phyloP scores from a whole-genome alignment of 2,113 vertebrate genomes.

The Callithrix jacchus region DNA sequence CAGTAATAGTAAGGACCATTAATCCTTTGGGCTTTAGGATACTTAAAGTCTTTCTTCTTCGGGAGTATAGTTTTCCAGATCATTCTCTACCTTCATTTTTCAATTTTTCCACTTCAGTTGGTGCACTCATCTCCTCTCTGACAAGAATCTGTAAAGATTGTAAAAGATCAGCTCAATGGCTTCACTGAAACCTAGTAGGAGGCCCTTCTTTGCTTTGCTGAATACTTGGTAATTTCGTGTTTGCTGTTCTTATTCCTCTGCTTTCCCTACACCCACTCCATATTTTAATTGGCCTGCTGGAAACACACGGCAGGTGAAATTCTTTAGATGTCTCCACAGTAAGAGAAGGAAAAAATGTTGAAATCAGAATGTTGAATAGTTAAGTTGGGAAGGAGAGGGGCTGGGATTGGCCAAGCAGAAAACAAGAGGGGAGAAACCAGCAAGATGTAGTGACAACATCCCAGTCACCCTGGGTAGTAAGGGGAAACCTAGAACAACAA shows the following conservation, averaged over 20 bases:
- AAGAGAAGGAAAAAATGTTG: conserved; percentile 19
- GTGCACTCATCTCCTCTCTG: background rate
- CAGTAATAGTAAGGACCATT: background rate
- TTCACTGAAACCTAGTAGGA: conserved; percentile 6
- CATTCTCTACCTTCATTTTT: conserved; percentile 13
- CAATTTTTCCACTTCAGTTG: conserved; percentile 10
- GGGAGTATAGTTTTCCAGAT: conserved; percentile 37
- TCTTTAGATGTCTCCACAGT: conserved; percentile 50
- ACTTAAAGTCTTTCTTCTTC: conserved; percentile 45
- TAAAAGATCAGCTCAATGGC: background rate
- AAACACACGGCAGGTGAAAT: conserved; percentile 59
- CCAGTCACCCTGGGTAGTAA: background rate
- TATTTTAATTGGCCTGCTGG: conserved; percentile 37
- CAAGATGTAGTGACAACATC: conserved; percentile 22
- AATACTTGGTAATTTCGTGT: conserved; percentile 46
- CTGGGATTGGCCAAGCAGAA: conserved; percentile 30
- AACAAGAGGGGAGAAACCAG: background rate
- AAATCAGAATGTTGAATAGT: conserved; percentile 34
- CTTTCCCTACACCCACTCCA: background rate
- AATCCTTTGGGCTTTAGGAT: conserved; percentile 29
- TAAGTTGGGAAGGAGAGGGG: background rate
- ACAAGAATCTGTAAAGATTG: background rate
- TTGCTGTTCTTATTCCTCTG: background rate
- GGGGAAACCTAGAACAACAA: background rate
- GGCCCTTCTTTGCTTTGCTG: conserved; percentile 8